Evolutionary conservation across 2,888 invertebrate genomes (phyloP).

Genomic region (Cremastinae sp.): DNA sequence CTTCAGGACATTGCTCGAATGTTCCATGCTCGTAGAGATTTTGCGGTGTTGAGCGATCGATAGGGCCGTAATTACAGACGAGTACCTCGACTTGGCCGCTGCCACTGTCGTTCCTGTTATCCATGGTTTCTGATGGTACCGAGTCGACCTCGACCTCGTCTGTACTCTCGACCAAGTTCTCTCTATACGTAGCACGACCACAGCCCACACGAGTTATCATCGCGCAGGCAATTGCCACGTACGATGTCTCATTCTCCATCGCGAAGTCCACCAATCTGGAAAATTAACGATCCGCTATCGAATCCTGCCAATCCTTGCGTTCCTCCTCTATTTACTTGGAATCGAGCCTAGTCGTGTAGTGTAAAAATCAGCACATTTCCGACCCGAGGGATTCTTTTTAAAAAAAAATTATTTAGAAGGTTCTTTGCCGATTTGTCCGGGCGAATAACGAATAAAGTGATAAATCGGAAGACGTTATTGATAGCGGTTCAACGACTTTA

Average conservation of each 20-base stretch:
- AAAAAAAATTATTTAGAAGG: neutral
- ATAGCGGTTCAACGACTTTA: too few species aligned
- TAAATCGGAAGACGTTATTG: too few species aligned
- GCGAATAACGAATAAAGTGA: too few species aligned
- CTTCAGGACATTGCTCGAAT: conserved; percentile 68
- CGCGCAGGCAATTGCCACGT: conserved; percentile 69
- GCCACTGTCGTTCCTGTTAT: conserved; percentile 53
- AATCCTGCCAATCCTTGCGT: conserved; percentile 25
- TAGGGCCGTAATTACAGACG: conserved; percentile 78
- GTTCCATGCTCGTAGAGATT: conserved; percentile 71
- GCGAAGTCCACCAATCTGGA: conserved; percentile 68
- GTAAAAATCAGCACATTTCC: neutral
- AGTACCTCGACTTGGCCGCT: conserved; percentile 71
- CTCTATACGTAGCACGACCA: conserved; percentile 70
- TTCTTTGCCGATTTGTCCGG: too few species aligned
- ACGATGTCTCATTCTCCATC: conserved; percentile 65
- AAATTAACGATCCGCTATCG: conserved; percentile 58
- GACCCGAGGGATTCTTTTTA: neutral
- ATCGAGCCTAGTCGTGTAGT: conserved; percentile 9
- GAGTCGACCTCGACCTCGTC: conserved; percentile 47
- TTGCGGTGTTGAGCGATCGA: conserved; percentile 70
- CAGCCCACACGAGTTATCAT: conserved; percentile 71
- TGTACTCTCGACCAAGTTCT: conserved; percentile 55
- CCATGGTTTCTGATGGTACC: conserved; percentile 55
- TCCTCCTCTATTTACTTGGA: conserved; percentile 23